phyloP scores from a whole-genome alignment of 53 echinoderm and acorn worm genomes.

The Zoroaster sp. region DNA sequence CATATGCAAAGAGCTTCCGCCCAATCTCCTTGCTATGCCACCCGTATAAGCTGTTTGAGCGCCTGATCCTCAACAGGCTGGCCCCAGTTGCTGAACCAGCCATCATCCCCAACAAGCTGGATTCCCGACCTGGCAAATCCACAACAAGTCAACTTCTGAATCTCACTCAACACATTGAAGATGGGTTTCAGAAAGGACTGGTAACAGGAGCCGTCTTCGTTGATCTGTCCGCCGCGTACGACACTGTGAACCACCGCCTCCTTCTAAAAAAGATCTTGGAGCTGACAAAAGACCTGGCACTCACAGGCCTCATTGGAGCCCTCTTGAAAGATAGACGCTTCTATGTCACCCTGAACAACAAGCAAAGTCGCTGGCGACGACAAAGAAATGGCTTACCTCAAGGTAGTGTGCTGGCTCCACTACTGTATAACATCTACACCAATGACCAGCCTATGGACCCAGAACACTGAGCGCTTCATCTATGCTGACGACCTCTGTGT shows the following conservation, averaged over 20 bases:
- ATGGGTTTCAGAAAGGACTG: slow-evolving; percentile 50
- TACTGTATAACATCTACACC: slow-evolving; percentile 45
- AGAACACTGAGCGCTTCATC: slow-evolving; percentile 28
- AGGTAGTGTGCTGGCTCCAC: slow-evolving; percentile 48
- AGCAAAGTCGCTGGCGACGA: slow-evolving; percentile 31
- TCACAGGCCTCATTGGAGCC: slow-evolving; percentile 25
- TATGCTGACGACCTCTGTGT: slow-evolving; percentile 34
- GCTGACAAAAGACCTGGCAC: slow-evolving; percentile 16
- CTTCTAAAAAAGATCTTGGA: slow-evolving; percentile 53
- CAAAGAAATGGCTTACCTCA: slow-evolving; percentile 38
- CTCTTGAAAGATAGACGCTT: slow-evolving; percentile 40
- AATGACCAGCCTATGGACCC: slow-evolving; percentile 19
- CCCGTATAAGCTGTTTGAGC: slow-evolving; percentile 16
- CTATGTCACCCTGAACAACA: slow-evolving; percentile 49
- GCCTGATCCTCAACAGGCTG: slow-evolving; percentile 1
- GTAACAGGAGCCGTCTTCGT: slow-evolving; percentile 61
- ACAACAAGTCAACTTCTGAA: slow-evolving; percentile 63
- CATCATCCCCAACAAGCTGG: slow-evolving; percentile 58
- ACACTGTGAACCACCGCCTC: slow-evolving; percentile 45
- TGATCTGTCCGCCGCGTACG: slow-evolving; percentile 21
- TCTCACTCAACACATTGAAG: slow-evolving; percentile 60
- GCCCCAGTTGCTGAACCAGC: slow-evolving; percentile 27
- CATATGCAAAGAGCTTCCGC: background rate
- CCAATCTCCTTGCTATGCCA: slow-evolving; percentile 10
- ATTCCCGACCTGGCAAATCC: slow-evolving; percentile 60